A percentile compares a stretch with the other conserved stretches of the same genome.
phyloP scores from a whole-genome alignment of 23 tunicate species.

The Halocynthia aurantium region DNA sequence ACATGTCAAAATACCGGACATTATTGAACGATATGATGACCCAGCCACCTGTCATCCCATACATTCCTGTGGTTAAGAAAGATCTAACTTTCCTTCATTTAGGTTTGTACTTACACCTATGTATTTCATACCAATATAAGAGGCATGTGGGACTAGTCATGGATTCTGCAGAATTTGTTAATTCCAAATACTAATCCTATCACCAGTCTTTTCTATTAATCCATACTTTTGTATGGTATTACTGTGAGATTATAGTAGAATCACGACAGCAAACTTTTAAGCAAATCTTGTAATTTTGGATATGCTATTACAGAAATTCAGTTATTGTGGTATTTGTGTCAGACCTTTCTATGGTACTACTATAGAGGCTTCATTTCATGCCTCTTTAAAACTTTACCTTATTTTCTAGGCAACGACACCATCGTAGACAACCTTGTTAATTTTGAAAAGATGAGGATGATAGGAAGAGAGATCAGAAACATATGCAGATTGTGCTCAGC shows the following conservation, averaged over 20 bases:
- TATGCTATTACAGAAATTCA: not conserved
- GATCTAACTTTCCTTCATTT: slow-evolving; percentile 88
- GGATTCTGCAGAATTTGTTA: not conserved
- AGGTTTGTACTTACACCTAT: slow-evolving; percentile 34
- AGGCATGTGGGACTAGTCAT: not conserved
- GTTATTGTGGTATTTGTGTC: no score
- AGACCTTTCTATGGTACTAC: not conserved
- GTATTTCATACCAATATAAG: not conserved
- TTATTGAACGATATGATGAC: slow-evolving; percentile 56
- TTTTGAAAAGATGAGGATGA: slow-evolving; percentile 97
- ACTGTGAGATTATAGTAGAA: no score
- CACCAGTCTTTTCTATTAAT: not conserved
- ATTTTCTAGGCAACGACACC: slow-evolving; percentile 81
- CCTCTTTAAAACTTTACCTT: no score
- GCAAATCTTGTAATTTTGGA: not conserved
- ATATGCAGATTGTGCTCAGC: slow-evolving; percentile 67
- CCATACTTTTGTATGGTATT: no score
- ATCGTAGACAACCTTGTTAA: slow-evolving; percentile 84
- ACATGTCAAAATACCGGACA: slow-evolving; percentile 92
- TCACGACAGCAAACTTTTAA: no score
- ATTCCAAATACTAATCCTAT: not conserved
- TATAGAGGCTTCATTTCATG: no score
- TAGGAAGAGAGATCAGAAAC: slow-evolving; percentile 92
- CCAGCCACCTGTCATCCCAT: slow-evolving; percentile 96
- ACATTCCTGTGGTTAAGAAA: slow-evolving; percentile 95